These are phyloP conservation scores for Panzeria rudis DNA, from an alignment of 2,888 invertebrate genomes.

Conservation along the genomic window DNA sequence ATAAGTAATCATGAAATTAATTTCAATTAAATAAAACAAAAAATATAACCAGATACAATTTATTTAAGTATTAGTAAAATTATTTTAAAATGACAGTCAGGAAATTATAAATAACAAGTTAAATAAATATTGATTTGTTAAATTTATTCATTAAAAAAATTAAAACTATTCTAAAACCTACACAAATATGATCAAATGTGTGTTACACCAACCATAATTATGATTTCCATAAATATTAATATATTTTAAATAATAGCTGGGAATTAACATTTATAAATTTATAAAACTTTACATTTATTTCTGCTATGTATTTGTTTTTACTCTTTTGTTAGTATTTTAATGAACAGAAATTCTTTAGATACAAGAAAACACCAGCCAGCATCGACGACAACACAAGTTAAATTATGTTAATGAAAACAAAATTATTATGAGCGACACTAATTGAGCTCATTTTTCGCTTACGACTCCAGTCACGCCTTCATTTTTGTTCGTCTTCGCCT, in stretches of 20 bases:
- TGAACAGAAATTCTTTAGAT: background rate
- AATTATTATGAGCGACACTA: conserved; percentile 68
- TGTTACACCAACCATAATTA: background rate
- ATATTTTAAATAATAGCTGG: background rate
- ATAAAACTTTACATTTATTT: conserved; percentile 4
- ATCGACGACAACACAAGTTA: conserved; percentile 28
- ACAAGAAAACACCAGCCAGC: conserved; percentile 6
- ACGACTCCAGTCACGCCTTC: conserved; percentile 69
- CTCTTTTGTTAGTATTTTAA: background rate
- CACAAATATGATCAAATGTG: conserved; percentile 23
- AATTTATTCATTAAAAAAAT: background rate
- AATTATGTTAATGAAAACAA: conserved; percentile 62
- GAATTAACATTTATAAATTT: conserved; percentile 21
- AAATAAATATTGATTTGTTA: conserved; percentile 48
- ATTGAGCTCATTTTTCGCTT: conserved; percentile 71
- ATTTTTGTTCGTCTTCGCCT: conserved; percentile 13
- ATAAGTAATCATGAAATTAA: conserved; percentile 29
- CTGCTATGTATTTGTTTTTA: conserved; percentile 5
- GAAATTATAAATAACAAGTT: conserved; percentile 56
- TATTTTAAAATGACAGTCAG: conserved; percentile 7
- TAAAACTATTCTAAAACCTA: conserved; percentile 37
- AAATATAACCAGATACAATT: background rate
- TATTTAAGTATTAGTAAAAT: background rate
- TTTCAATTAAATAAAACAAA: conserved; percentile 28
- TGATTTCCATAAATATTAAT: conserved; percentile 29